These are phyloP conservation scores for Tachypleus tridentatus DNA, from an alignment of 1,140 invertebrate genomes.

Conservation along the genomic window DNA sequence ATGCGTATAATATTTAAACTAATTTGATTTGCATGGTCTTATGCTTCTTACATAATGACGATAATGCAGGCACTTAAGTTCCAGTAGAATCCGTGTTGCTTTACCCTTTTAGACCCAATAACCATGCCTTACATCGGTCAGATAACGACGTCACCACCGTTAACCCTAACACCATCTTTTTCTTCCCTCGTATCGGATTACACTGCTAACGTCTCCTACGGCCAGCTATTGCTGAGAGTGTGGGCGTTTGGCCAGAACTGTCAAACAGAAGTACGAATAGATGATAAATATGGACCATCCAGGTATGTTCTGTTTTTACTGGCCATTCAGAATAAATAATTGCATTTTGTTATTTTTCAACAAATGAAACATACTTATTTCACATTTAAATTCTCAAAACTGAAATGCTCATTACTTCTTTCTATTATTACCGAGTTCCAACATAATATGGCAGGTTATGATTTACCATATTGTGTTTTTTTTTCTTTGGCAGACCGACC, in stretches of 20 bases:
- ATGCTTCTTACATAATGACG: too few species aligned
- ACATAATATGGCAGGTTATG: too few species aligned
- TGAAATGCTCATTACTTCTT: too few species aligned
- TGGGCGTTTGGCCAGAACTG: constrained; percentile 30
- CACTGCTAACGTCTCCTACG: constrained; percentile 29
- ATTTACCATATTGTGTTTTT: constrained; percentile 4
- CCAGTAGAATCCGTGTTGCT: too few species aligned
- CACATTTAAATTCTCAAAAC: too few species aligned
- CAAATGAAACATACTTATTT: too few species aligned
- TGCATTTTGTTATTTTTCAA: too few species aligned
- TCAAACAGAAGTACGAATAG: constrained; percentile 30
- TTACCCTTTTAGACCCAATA: constrained; percentile 20
- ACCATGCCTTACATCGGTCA: constrained; percentile 28
- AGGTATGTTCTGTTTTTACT: constrained; percentile 23
- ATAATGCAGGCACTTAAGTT: too few species aligned
- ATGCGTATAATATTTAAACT: too few species aligned
- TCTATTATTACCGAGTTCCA: too few species aligned
- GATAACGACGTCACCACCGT: constrained; percentile 26
- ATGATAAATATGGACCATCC: constrained; percentile 30
- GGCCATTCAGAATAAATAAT: too few species aligned
- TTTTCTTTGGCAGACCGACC: constrained; percentile 25
- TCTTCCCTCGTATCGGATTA: constrained; percentile 28
- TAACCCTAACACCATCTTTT: constrained; percentile 29
- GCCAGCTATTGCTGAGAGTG: constrained; percentile 28
- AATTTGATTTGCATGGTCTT: too few species aligned